Evolutionary conservation across 1,140 invertebrate species (phyloP).

Genomic region (Zaprionus ornatus): DNA sequence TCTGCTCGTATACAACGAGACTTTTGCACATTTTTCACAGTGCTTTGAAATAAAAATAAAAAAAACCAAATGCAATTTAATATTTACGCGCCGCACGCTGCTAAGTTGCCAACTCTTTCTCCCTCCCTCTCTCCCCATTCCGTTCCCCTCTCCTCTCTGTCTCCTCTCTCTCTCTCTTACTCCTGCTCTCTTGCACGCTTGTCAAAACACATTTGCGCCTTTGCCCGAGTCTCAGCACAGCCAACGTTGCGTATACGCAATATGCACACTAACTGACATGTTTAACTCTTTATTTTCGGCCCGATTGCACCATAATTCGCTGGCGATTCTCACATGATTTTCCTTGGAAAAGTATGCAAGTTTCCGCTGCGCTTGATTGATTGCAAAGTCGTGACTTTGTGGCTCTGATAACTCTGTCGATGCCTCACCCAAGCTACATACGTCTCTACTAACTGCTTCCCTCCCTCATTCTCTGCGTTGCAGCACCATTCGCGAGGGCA

Average conservation of each 20-base stretch:
- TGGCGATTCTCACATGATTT: neutral
- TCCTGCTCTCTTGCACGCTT: neutral
- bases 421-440: neutral
- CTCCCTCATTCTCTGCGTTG: conserved; percentile 13
- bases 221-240: conserved; percentile 11
- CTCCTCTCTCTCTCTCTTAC: too few relatives aligned
- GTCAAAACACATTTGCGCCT: conserved; percentile 30
- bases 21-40: conserved; percentile 51
- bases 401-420: neutral
- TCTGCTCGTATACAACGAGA: conserved; percentile 43
- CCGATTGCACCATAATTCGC: neutral
- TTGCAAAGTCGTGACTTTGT: neutral
- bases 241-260: conserved; percentile 41
- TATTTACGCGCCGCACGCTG: conserved; percentile 66
- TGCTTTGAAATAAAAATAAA: conserved; percentile 61
- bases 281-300: neutral
- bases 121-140: neutral
- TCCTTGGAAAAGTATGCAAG: neutral
- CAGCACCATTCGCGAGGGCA: conserved; percentile 89
- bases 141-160: neutral
- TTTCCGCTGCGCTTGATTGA: neutral
- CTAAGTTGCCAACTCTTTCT: conserved; percentile 10
- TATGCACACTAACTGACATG: neutral
- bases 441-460: neutral
- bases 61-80: conserved; percentile 70